Conservation (phyloP, 2,888 invertebrate genomes). For the Cetonia aurata region DNA sequence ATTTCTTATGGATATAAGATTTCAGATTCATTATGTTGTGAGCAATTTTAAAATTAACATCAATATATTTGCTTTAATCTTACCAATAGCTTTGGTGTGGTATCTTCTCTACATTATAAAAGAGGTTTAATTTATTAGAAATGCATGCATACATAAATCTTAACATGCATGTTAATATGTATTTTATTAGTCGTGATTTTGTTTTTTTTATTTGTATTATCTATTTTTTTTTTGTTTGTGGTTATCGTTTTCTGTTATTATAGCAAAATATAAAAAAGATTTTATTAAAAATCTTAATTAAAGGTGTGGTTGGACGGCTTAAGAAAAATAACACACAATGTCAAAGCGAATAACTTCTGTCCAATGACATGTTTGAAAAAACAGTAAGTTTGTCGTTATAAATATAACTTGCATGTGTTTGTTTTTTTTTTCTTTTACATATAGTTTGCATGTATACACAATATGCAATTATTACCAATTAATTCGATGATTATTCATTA, state of each 20-base stretch:
- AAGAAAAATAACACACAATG: conserved; percentile 96
- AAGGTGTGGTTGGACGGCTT: conserved; percentile 97
- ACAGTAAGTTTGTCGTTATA: conserved; percentile 85
- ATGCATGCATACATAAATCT: conserved; percentile 41
- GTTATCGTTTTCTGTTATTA: conserved; percentile 39
- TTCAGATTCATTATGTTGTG: not conserved
- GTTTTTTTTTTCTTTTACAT: conserved; percentile 45
- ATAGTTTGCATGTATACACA: conserved; percentile 37
- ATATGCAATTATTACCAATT: conserved; percentile 24
- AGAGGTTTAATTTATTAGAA: conserved; percentile 12
- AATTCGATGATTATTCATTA: too few species aligned
- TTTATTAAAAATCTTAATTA: conserved; percentile 57
- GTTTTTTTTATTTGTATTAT: conserved; percentile 31
- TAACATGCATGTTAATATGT: conserved; percentile 43
- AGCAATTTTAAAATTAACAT: conserved; percentile 13
- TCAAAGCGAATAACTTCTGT: conserved; percentile 98
- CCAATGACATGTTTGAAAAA: conserved; percentile 99
- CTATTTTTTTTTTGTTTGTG: conserved; percentile 32
- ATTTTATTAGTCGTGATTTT: conserved; percentile 29
- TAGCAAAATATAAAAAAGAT: conserved; percentile 39
- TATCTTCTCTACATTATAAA: conserved; percentile 23
- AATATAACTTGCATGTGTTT: conserved; percentile 50
- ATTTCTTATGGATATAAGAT: conserved; percentile 5
- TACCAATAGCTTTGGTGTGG: conserved; percentile 40
- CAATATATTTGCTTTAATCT: conserved; percentile 28